These are phyloP conservation scores for Nipponacmea schrenckii DNA, from an alignment of 2,888 invertebrate species.

Conservation along the genomic window DNA sequence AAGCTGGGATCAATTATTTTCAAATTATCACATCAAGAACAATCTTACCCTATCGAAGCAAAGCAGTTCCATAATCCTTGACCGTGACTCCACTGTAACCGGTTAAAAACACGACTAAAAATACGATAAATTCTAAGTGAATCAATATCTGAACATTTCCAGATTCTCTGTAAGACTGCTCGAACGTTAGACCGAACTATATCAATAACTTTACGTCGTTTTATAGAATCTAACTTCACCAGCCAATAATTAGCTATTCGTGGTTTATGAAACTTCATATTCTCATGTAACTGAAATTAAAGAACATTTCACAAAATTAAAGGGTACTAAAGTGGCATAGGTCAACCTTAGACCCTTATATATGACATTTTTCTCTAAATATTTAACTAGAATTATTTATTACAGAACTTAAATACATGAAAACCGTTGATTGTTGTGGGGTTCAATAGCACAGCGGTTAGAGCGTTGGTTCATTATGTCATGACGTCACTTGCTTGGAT, in stretches of 20 bases:
- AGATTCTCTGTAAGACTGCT: conserved; percentile 61
- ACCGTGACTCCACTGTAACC: conserved; percentile 67
- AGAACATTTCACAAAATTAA: background rate
- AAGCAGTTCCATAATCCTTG: conserved; percentile 68
- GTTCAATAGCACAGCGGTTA: no score
- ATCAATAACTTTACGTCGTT: conserved; percentile 66
- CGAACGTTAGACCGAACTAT: conserved; percentile 66
- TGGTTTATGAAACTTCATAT: conserved; percentile 67
- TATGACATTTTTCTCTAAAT: no score
- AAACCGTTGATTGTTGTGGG: no score
- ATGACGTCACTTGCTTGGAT: no score
- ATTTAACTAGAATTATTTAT: no score
- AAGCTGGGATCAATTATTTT: no score
- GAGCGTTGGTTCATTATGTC: no score
- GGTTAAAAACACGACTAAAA: conserved; percentile 64
- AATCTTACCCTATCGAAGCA: conserved; percentile 47
- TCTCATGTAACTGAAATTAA: conserved; percentile 61
- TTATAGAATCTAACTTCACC: conserved; percentile 65
- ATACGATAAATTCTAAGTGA: conserved; percentile 61
- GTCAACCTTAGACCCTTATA: no score
- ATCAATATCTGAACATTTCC: conserved; percentile 60
- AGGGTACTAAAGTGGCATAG: no score
- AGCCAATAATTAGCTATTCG: conserved; percentile 68
- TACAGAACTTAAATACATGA: no score
- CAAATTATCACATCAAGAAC: no score